Percentiles rank a stretch among this genome's conserved stretches.
phyloP scores from a whole-genome alignment of 2,113 vertebrate genomes.

The Donacobius atricapilla region DNA sequence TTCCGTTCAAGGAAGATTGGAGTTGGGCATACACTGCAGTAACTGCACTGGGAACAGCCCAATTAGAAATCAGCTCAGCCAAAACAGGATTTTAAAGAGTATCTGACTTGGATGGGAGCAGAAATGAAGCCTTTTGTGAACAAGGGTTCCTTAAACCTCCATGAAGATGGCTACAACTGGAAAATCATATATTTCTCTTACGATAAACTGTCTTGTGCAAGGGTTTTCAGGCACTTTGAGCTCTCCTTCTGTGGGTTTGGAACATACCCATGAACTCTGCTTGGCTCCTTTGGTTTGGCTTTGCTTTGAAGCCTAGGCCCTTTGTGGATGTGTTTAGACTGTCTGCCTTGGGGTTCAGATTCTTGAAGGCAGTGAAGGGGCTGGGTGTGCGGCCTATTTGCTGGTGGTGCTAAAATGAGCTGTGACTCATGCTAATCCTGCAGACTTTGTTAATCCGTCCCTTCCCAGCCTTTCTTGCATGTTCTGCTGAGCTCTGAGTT shows the following conservation, averaged over 20 bases:
- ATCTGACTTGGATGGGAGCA: background rate
- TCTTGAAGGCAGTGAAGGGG: background rate
- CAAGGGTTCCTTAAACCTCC: background rate
- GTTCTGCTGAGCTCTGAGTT: constrained; percentile 15
- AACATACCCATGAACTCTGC: constrained; percentile 12
- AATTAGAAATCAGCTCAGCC: background rate
- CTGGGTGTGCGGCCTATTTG: background rate
- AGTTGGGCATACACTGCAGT: background rate
- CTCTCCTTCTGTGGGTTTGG: constrained; percentile 27
- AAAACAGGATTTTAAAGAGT: background rate
- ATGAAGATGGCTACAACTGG: background rate
- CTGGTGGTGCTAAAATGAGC: constrained; percentile 4
- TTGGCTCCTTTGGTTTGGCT: constrained; percentile 40
- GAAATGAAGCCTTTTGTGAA: background rate
- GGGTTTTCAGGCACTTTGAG: constrained; percentile 10
- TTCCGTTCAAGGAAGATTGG: background rate
- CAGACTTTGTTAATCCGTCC: background rate
- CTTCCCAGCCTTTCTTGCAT: background rate
- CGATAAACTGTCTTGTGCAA: background rate
- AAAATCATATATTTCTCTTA: constrained; percentile 26
- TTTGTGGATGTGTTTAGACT: background rate
- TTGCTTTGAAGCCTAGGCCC: background rate
- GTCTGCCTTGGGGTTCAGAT: background rate
- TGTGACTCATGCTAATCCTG: background rate
- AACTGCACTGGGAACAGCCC: background rate